These are phyloP conservation scores for Cataglyphis altisquamis DNA, from an alignment of 2,888 invertebrate genomes.

Conservation along the genomic window DNA sequence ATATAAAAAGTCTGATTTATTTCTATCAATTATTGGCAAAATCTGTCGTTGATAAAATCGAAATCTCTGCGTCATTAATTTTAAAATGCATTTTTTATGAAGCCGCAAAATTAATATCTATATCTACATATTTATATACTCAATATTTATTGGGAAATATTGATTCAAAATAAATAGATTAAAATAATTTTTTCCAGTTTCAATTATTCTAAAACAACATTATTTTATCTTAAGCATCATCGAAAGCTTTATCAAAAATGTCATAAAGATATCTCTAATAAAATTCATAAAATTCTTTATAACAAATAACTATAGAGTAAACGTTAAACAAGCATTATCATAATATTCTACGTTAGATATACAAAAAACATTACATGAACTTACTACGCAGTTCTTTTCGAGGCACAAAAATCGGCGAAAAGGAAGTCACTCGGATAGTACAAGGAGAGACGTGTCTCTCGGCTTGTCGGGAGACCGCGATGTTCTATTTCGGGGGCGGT, in stretches of 20 bases:
- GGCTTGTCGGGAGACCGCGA: constrained; percentile 30
- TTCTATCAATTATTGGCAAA: constrained; percentile 42
- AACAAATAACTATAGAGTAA: not conserved
- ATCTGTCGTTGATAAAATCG: constrained; percentile 11
- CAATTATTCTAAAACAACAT: constrained; percentile 1
- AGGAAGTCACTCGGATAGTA: constrained; percentile 27
- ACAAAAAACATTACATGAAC: constrained; percentile 19
- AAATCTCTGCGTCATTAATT: constrained; percentile 25
- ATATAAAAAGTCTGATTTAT: constrained; percentile 10
- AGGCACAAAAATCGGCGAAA: constrained; percentile 33
- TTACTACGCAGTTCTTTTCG: constrained; percentile 13
- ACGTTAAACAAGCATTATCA: not conserved
- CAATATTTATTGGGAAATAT: not conserved
- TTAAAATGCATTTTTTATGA: not conserved
- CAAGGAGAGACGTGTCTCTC: constrained; percentile 13
- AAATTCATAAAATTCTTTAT: not conserved
- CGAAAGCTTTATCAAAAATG: not conserved
- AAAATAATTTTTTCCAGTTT: not conserved
- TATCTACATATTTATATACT: no score
- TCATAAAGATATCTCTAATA: not conserved
- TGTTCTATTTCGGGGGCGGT: constrained; percentile 65
- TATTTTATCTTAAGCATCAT: not conserved
- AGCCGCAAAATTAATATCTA: constrained; percentile 16
- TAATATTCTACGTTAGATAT: not conserved
- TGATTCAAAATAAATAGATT: constrained; percentile 6